These are phyloP conservation scores for Orussus abietinus DNA, from an alignment of 1,140 invertebrate genomes.

Conservation along the genomic window DNA sequence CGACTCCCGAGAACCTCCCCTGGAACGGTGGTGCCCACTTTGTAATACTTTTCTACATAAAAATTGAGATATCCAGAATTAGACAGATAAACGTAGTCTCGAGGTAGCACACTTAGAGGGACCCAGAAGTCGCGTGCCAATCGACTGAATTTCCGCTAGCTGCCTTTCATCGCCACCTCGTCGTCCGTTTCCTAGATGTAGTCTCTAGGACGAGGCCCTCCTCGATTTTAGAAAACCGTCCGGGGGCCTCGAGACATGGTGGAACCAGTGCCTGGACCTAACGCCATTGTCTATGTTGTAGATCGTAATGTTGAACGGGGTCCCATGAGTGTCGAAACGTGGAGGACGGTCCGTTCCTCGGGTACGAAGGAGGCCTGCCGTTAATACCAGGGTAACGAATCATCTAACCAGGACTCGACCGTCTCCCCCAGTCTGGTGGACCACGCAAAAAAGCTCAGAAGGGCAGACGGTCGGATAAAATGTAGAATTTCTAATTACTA, in stretches of 20 bases:
- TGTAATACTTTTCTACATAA: conserved; percentile 6
- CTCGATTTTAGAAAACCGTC: too few relatives aligned
- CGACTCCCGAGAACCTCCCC: conserved; percentile 23
- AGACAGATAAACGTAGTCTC: conserved; percentile 1
- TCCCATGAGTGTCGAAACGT: neutral
- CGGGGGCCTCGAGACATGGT: too few relatives aligned
- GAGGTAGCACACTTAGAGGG: neutral
- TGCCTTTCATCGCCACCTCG: conserved; percentile 4
- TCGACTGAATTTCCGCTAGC: conserved; percentile 7
- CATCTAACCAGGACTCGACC: too few relatives aligned
- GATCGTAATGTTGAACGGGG: conserved; percentile 11
- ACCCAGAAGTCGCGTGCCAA: neutral
- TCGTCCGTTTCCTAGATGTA: too few relatives aligned
- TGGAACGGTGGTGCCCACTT: neutral
- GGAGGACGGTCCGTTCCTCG: neutral
- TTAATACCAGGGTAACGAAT: too few relatives aligned
- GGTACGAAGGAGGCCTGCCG: too few relatives aligned
- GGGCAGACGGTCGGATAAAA: too few relatives aligned
- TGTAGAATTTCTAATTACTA: too few relatives aligned
- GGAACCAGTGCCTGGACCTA: conserved; percentile 25
- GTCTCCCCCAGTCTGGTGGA: too few relatives aligned
- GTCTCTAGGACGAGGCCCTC: too few relatives aligned
- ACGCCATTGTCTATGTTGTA: conserved; percentile 21
- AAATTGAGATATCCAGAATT: neutral
- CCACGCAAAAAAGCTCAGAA: too few relatives aligned